These are phyloP conservation scores for Scytalopus superciliaris DNA, from an alignment of 2,113 vertebrate genomes.

Conservation along the genomic window DNA sequence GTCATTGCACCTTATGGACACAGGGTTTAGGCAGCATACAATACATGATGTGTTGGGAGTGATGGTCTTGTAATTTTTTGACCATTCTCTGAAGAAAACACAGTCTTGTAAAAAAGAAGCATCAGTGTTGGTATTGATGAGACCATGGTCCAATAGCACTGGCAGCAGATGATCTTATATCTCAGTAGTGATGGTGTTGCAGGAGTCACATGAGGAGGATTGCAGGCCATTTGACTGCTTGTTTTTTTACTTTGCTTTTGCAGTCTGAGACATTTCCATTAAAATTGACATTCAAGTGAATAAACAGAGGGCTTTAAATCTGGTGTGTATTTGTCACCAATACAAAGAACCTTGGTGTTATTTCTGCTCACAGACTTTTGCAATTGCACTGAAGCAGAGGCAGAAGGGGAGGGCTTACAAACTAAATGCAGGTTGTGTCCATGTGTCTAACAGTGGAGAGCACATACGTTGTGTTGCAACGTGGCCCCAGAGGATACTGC, in stretches of 20 bases:
- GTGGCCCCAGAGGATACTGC: not conserved
- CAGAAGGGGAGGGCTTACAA: not conserved
- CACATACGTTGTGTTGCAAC: not conserved
- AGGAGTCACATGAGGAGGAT: not conserved
- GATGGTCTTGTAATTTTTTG: not conserved
- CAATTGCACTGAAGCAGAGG: not conserved
- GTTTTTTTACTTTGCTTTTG: not conserved
- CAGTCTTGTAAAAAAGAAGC: not conserved
- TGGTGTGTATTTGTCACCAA: not conserved
- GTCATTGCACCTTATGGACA: not conserved
- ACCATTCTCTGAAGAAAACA: not conserved
- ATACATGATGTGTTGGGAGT: not conserved
- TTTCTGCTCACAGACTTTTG: not conserved
- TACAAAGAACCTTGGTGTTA: not conserved
- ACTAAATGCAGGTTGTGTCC: not conserved
- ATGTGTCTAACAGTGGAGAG: not conserved
- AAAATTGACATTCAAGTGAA: not conserved
- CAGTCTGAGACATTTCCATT: not conserved
- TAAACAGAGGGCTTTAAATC: not conserved
- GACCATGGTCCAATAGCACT: not conserved
- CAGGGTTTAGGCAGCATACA: not conserved
- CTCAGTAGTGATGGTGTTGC: not conserved
- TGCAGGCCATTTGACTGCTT: not conserved
- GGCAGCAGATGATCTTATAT: not conserved
- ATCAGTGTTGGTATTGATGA: rapidly evolving